These are phyloP conservation scores for Gastrophysa polygoni DNA, from an alignment of 2,888 invertebrate species.

Conservation along the genomic window DNA sequence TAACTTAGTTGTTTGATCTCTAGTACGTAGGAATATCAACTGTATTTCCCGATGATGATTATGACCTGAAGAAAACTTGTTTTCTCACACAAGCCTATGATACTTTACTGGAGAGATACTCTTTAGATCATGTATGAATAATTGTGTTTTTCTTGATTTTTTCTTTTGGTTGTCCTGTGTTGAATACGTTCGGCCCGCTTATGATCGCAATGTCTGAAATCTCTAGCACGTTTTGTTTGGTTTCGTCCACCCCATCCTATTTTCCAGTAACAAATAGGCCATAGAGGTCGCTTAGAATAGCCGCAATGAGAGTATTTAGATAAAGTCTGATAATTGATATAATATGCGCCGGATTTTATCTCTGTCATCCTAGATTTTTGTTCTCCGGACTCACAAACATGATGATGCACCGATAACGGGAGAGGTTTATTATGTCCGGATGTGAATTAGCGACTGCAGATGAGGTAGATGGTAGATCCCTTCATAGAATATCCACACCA, in stretches of 20 bases:
- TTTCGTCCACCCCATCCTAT: background rate
- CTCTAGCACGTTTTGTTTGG: background rate
- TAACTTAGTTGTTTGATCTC: no score
- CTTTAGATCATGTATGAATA: no score
- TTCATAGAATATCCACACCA: background rate
- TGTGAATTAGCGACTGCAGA: constrained; percentile 17
- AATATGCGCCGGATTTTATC: constrained; percentile 17
- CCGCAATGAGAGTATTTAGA: constrained; percentile 20
- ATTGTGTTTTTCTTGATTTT: no score
- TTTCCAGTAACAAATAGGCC: no score
- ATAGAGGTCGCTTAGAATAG: constrained; percentile 5
- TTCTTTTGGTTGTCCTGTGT: no score
- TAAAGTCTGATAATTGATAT: constrained; percentile 16
- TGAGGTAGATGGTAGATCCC: constrained; percentile 24
- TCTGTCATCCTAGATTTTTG: constrained; percentile 15
- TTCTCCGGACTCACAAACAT: constrained; percentile 20
- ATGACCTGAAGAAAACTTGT: no score
- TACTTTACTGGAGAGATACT: no score
- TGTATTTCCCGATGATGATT: no score
- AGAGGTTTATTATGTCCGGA: constrained; percentile 15
- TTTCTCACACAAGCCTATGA: no score
- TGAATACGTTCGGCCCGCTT: no score
- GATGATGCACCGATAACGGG: constrained; percentile 17
- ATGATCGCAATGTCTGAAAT: background rate
- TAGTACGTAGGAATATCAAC: no score